phyloP scores from a whole-genome alignment of 1,140 invertebrate genomes.

The Hypothenemus hampei region DNA sequence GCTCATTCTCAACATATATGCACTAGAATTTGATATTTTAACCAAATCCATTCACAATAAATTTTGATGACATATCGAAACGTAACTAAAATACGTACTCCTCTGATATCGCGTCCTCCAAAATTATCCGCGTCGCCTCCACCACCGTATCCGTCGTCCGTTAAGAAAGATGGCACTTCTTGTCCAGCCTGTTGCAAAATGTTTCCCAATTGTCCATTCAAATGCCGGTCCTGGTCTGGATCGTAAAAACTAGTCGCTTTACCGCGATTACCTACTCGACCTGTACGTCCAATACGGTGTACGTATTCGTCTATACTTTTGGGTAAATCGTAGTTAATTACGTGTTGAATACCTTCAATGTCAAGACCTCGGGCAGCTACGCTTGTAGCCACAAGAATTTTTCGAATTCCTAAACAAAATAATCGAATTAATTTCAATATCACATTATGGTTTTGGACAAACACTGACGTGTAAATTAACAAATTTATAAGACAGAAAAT shows the following conservation, averaged over 20 bases:
- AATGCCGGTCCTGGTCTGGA: conserved; percentile 50
- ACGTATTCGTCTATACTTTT: conserved; percentile 88
- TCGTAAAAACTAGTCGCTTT: conserved; percentile 86
- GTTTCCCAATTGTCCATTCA: conserved; percentile 64
- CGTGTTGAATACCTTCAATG: conserved; percentile 58
- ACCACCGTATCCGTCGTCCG: conserved; percentile 40
- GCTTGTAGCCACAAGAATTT: conserved; percentile 87
- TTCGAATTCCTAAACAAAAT: conserved; percentile 49
- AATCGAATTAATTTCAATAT: too few relatives aligned
- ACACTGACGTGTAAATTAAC: too few relatives aligned
- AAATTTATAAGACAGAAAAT: too few relatives aligned
- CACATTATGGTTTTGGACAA: too few relatives aligned
- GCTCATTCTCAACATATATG: not conserved
- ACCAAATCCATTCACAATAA: not conserved
- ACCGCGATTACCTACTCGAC: conserved; percentile 87
- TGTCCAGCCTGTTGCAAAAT: conserved; percentile 66
- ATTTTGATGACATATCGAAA: not conserved
- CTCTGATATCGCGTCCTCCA: conserved; percentile 53
- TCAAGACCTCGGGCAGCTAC: conserved; percentile 82
- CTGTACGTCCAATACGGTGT: conserved; percentile 92
- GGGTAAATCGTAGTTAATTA: conserved; percentile 91
- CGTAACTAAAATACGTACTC: conserved; percentile 19
- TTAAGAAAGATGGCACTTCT: conserved; percentile 59
- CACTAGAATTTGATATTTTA: conserved; percentile 1
- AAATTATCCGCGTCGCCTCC: conserved; percentile 45